Conservation (phyloP, 2,888 invertebrate genomes). For the Anthophora plumipes region DNA sequence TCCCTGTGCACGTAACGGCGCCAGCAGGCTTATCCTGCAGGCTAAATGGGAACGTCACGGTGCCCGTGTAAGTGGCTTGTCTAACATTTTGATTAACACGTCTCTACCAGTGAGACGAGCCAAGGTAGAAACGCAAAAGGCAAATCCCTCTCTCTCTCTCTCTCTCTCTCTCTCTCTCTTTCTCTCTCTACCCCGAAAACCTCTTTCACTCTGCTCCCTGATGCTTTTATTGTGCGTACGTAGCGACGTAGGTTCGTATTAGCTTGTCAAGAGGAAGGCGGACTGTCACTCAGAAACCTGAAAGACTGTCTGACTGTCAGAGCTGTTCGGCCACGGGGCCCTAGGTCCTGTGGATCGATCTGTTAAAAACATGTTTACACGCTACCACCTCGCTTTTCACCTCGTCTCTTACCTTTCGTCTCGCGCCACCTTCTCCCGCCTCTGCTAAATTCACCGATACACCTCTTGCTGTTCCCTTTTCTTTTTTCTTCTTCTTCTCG, state of each 20-base stretch:
- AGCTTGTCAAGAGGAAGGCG: slow-evolving; percentile 82
- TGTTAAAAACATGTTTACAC: slow-evolving; percentile 82
- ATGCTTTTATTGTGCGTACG: slow-evolving; percentile 60
- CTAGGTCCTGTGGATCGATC: slow-evolving; percentile 75
- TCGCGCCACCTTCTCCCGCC: slow-evolving; percentile 18
- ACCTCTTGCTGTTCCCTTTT: slow-evolving; percentile 3
- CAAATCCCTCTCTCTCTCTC: slow-evolving; percentile 58
- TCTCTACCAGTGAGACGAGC: slow-evolving; percentile 76
- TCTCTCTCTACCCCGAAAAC: background rate
- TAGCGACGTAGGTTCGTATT: slow-evolving; percentile 82
- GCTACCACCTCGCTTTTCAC: slow-evolving; percentile 70
- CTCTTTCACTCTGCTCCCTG: slow-evolving; percentile 1
- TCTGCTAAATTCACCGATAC: slow-evolving; percentile 9
- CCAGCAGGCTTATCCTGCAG: slow-evolving; percentile 58
- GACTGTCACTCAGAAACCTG: slow-evolving; percentile 78
- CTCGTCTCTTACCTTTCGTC: slow-evolving; percentile 57
- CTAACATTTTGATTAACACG: slow-evolving; percentile 85
- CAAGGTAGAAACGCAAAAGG: slow-evolving; percentile 69
- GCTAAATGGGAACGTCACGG: slow-evolving; percentile 84
- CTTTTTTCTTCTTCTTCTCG: slow-evolving; percentile 3
- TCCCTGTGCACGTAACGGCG: slow-evolving; percentile 32
- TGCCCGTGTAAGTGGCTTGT: slow-evolving; percentile 84
- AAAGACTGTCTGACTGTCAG: slow-evolving; percentile 76
- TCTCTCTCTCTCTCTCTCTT: slow-evolving; percentile 5
- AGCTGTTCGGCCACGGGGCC: slow-evolving; percentile 31